These are phyloP conservation scores for Cettia cetti DNA, from an alignment of 2,113 vertebrate genomes.

Conservation along the genomic window DNA sequence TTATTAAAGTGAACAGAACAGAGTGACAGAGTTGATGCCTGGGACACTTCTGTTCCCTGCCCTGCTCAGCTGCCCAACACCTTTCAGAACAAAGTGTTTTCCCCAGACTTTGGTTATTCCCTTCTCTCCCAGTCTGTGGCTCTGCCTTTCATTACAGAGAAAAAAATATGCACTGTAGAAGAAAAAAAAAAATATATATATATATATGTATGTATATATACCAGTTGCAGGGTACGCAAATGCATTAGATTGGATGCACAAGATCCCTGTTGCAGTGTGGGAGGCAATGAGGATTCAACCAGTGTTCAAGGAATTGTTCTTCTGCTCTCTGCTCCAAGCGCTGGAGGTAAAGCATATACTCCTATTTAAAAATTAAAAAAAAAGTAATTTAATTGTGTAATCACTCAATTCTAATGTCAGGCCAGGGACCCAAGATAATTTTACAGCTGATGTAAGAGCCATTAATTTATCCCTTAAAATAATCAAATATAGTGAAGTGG, in stretches of 20 bases:
- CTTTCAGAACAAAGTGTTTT: background rate
- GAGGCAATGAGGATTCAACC: conserved; percentile 90
- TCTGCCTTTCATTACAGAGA: background rate
- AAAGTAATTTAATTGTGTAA: background rate
- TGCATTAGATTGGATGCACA: conserved; percentile 78
- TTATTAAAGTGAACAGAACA: background rate
- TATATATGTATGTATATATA: background rate
- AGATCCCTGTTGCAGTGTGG: conserved; percentile 88
- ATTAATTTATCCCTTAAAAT: background rate
- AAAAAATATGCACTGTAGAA: background rate
- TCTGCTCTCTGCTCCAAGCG: conserved; percentile 83
- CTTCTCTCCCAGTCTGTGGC: background rate
- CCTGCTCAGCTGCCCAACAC: background rate
- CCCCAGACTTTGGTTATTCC: background rate
- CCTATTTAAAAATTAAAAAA: conserved; percentile 62
- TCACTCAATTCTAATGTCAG: background rate
- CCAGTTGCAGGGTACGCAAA: background rate
- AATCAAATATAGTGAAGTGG: background rate
- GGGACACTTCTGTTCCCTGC: background rate
- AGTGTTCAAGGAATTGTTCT: conserved; percentile 88
- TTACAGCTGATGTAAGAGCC: background rate
- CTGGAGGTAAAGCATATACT: conserved; percentile 86
- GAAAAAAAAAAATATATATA: background rate
- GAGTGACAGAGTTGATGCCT: background rate
- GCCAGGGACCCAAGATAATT: background rate